These are phyloP conservation scores for Nycteola revayana DNA, from an alignment of 2,888 invertebrate genomes.

Conservation along the genomic window DNA sequence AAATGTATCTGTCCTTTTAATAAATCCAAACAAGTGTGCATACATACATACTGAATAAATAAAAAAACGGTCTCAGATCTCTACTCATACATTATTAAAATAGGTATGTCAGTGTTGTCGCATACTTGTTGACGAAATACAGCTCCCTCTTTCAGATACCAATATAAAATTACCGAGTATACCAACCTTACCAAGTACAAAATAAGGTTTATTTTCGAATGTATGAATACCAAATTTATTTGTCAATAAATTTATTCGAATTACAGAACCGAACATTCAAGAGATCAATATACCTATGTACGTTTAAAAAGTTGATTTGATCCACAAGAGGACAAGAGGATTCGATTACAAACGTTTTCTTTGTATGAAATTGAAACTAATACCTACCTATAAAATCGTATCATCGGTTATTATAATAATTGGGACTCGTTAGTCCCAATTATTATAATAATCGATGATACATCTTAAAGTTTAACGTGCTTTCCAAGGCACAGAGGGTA, in stretches of 20 bases:
- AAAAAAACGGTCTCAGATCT: slow-evolving; percentile 35
- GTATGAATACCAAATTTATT: slow-evolving; percentile 5
- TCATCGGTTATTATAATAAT: too few species aligned
- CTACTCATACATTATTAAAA: slow-evolving; percentile 49
- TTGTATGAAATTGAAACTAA: too few species aligned
- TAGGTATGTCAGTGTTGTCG: slow-evolving; percentile 41
- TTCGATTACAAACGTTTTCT: slow-evolving; percentile 32
- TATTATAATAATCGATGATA: too few species aligned
- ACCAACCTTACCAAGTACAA: background rate
- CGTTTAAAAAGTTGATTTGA: slow-evolving; percentile 63
- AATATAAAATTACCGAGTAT: slow-evolving; percentile 6
- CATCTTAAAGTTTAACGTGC: too few species aligned
- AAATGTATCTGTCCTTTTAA: too few species aligned
- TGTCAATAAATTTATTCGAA: slow-evolving; percentile 50
- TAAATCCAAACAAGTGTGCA: slow-evolving; percentile 27
- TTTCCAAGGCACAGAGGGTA: too few species aligned
- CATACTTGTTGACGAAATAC: slow-evolving; percentile 47
- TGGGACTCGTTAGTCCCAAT: too few species aligned
- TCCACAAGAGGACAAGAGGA: slow-evolving; percentile 40
- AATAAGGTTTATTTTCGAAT: slow-evolving; percentile 24
- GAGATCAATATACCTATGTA: slow-evolving; percentile 52
- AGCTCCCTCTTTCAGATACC: slow-evolving; percentile 25
- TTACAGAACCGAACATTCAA: slow-evolving; percentile 51
- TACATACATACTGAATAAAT: slow-evolving; percentile 28
- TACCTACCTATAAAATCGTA: too few species aligned